phyloP scores from a whole-genome alignment of 2,888 invertebrate species.

The Disparrhopalites patrizii region DNA sequence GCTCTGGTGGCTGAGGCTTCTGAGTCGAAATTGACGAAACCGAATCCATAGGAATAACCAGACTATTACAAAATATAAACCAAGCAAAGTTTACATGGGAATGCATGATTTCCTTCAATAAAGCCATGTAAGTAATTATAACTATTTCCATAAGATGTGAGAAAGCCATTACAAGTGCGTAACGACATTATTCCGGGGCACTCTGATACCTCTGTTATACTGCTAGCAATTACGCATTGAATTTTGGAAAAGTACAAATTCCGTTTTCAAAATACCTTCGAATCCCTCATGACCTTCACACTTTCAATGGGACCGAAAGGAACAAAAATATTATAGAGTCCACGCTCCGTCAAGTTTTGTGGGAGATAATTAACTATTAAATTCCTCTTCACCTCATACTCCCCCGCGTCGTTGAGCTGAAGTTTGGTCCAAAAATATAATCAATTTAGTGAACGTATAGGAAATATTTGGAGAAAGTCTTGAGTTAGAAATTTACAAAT shows the following conservation, averaged over 20 bases:
- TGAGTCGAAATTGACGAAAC: conserved; percentile 85
- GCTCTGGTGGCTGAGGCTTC: conserved; percentile 82
- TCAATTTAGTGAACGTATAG: no score
- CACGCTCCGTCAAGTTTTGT: conserved; percentile 87
- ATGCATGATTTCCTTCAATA: no score
- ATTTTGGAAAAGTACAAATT: background rate
- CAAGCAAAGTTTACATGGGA: no score
- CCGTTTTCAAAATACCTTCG: conserved; percentile 62
- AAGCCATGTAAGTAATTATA: no score
- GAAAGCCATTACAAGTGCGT: no score
- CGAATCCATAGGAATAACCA: conserved; percentile 94
- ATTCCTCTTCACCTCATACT: conserved; percentile 55
- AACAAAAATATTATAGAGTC: conserved; percentile 81
- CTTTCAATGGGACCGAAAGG: conserved; percentile 84
- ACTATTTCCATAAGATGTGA: no score
- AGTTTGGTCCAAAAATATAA: no score
- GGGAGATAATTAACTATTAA: conserved; percentile 94
- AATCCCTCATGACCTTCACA: conserved; percentile 86
- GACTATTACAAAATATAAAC: conserved; percentile 57
- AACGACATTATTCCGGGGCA: no score
- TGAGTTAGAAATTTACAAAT: background rate
- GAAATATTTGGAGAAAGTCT: background rate
- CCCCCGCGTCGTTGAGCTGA: conserved; percentile 25
- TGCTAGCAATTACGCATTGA: background rate
- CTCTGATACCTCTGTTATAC: no score